Percentiles rank a stretch among this genome's conserved stretches.
Conservation (phyloP, 2,113 vertebrate genomes). For the Dipodomys ordii region DNA sequence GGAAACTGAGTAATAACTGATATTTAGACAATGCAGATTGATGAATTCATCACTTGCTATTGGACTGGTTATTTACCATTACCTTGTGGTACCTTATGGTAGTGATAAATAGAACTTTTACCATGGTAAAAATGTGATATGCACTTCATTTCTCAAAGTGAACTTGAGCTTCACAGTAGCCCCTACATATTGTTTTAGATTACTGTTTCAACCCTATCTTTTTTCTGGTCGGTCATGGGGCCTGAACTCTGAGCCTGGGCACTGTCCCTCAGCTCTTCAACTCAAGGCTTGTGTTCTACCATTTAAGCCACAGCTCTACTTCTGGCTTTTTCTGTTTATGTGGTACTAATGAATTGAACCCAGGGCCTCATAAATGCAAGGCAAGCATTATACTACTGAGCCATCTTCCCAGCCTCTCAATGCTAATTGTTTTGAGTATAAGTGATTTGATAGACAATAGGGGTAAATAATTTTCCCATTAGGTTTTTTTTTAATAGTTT, state of each 20-base stretch:
- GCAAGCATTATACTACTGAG: too few relatives aligned
- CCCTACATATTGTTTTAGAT: background rate
- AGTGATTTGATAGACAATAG: background rate
- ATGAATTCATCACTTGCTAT: background rate
- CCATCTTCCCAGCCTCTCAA: too few relatives aligned
- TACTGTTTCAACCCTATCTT: background rate
- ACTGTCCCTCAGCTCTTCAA: too few relatives aligned
- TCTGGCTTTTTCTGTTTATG: too few relatives aligned
- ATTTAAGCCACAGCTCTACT: too few relatives aligned
- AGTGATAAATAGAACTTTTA: too few relatives aligned
- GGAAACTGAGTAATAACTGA: background rate
- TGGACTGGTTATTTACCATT: background rate
- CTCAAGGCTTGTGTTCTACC: too few relatives aligned
- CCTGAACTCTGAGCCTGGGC: too few relatives aligned
- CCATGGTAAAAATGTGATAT: background rate
- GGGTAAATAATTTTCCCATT: constrained; percentile 23
- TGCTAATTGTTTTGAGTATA: constrained; percentile 7
- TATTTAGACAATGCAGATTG: background rate
- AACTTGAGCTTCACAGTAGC: background rate
- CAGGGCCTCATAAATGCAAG: too few relatives aligned
- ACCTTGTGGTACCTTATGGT: too few relatives aligned
- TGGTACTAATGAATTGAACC: too few relatives aligned
- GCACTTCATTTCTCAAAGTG: background rate
- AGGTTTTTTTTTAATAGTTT: constrained; percentile 36
- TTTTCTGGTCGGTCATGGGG: background rate